Evolutionary conservation across 2,888 invertebrate genomes (phyloP), one percentile per base, ranked within the genome.

Genomic region (Drosophila aldrichi): DNA sequence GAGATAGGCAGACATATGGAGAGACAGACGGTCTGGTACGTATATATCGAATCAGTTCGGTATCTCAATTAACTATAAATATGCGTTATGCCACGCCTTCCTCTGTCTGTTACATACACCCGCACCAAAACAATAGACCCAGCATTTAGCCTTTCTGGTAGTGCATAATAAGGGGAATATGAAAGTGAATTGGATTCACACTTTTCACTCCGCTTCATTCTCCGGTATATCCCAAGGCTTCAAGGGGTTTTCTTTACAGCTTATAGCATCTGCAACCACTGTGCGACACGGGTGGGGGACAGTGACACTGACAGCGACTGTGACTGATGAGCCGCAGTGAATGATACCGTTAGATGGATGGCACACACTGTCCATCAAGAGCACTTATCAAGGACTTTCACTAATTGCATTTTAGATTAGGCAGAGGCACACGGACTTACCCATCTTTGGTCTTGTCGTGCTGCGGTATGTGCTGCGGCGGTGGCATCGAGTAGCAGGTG

Each of bases 401-500:
- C 65, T 80, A 83, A 79, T 77, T 88, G 82, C 77, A 84, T 82
- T 83, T 79, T 83, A 79, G 58, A 72, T 76, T 61, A 63, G 16
- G 22, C 18, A 22, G 20, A 34, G 12, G 18, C 32, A 32, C 32
- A 32, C 32, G n/a, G 3, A 91, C 93, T 92, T 76, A 93, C 93
- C 93, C 92, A 81, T 93, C 93, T 87, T 93, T 93, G 88, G 95
- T 94, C 91, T 96, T 97, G 94, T 97, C 96, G 93, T 96, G 97
- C 89, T 94, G 95, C 70, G 96, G 96, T 84, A 94, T 94, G 79
- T 96, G 96, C 91, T 96, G 96, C 41, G 97, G 97, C 67, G 96
- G 96, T 70, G 97, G 97, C 97, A 97, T 97, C 91, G 96, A 96
- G 93, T 97, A 97, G 91, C 97, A 97, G 54, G 96, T 95, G 59